phyloP scores from a whole-genome alignment of 1,140 invertebrate species.

The Euwallacea fornicatus region DNA sequence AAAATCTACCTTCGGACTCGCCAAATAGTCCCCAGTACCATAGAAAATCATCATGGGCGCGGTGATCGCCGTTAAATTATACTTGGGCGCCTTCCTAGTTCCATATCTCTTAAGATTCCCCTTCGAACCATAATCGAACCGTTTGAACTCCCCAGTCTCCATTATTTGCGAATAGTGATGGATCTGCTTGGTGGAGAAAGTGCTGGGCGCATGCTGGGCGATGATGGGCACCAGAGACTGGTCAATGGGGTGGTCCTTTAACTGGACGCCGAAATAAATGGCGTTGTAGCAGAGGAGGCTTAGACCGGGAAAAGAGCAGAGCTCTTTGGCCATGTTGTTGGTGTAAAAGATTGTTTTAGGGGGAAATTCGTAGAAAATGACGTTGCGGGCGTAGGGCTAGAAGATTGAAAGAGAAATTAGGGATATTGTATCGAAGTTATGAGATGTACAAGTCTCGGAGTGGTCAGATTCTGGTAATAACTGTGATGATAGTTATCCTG shows the following conservation, averaged over 20 bases:
- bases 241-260: slow-evolving; percentile 15
- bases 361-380: slow-evolving; percentile 12
- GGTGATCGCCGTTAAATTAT: slow-evolving; percentile 62
- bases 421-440: not conserved
- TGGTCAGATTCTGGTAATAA: too few relatives aligned
- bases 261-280: slow-evolving; percentile 13
- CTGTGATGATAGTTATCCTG: too few relatives aligned
- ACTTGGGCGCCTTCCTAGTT: slow-evolving; percentile 58
- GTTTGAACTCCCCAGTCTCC: slow-evolving; percentile 50
- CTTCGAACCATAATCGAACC: slow-evolving; percentile 59
- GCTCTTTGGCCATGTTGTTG: not conserved
- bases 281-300: slow-evolving; percentile 8
- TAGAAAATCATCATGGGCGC: slow-evolving; percentile 70
- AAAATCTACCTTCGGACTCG: slow-evolving; percentile 11
- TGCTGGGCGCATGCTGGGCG: slow-evolving; percentile 1
- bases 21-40: slow-evolving; percentile 54
- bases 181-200: slow-evolving; percentile 17
- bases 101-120: slow-evolving; percentile 60
- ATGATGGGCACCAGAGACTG: slow-evolving; percentile 8
- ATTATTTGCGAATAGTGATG: slow-evolving; percentile 25
- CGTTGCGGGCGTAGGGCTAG: not conserved
- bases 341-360: not conserved
- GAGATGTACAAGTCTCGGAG: too few relatives aligned
- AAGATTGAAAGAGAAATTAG: not conserved
- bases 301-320: slow-evolving; percentile 11